phyloP scores from a whole-genome alignment of 2,888 invertebrate species.

The Pandemis cinnamomeana region DNA sequence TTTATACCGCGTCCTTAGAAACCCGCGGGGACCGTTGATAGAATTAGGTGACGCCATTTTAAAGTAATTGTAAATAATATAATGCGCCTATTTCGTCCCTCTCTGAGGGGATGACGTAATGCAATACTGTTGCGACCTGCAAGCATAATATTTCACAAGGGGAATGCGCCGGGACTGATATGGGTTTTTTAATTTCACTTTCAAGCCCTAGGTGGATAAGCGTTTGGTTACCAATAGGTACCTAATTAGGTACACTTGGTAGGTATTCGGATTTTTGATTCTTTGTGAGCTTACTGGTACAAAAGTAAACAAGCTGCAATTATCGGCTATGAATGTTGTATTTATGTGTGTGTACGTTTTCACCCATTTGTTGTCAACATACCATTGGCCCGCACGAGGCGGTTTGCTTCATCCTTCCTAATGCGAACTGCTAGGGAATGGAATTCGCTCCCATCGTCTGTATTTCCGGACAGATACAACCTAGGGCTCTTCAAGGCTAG shows the following conservation, averaged over 20 bases:
- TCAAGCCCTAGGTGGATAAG: background rate
- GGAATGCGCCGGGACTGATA: background rate
- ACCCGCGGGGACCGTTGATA: constrained; percentile 11
- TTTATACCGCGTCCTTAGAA: constrained; percentile 13
- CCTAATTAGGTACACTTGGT: background rate
- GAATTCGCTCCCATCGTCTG: too few species aligned
- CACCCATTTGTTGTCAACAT: too few species aligned
- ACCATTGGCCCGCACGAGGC: too few species aligned
- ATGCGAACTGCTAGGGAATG: too few species aligned
- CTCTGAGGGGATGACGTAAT: constrained; percentile 11
- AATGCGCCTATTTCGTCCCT: constrained; percentile 6
- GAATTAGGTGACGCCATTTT: constrained; percentile 20
- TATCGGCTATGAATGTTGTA: background rate
- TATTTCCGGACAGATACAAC: too few species aligned
- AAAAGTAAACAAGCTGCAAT: background rate
- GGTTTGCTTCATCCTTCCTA: too few species aligned
- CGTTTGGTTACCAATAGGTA: background rate
- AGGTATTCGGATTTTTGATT: background rate
- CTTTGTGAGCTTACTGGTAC: background rate
- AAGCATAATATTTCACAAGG: constrained; percentile 13
- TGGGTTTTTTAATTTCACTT: background rate
- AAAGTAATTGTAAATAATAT: constrained; percentile 30
- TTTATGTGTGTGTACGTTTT: too few species aligned
- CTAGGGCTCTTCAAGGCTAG: too few species aligned
- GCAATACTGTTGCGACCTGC: background rate